Conservation (phyloP, 1,140 invertebrate species). For the Drosophila pruinosa region DNA sequence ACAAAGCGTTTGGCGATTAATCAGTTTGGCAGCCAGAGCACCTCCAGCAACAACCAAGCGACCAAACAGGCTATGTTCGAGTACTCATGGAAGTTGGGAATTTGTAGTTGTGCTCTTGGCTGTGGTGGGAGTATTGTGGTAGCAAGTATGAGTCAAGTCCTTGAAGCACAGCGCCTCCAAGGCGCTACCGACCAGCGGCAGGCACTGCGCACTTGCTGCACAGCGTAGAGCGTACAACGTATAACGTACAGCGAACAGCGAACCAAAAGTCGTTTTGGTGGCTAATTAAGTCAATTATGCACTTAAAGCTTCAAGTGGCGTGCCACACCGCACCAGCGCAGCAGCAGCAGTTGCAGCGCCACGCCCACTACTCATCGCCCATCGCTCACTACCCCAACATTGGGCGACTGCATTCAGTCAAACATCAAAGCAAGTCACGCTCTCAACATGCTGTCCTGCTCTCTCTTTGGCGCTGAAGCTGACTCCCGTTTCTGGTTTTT, state of each 20-base stretch:
- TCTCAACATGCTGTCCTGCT: conserved; percentile 28
- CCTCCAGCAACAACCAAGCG: not conserved
- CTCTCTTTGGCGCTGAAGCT: too few species aligned
- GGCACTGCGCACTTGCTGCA: conserved; percentile 26
- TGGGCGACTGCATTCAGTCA: conserved; percentile 65
- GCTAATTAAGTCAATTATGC: conserved; percentile 81
- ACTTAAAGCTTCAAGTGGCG: conserved; percentile 75
- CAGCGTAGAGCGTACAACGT: not conserved
- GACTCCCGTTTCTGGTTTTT: conserved; percentile 40
- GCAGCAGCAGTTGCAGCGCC: conserved; percentile 7
- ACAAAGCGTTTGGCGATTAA: conserved; percentile 79
- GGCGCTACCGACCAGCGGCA: conserved; percentile 50
- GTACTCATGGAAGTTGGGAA: conserved; percentile 7
- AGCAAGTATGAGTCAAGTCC: conserved; percentile 39
- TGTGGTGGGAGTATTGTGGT: not conserved
- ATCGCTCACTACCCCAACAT: conserved; percentile 7
- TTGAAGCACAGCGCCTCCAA: conserved; percentile 58
- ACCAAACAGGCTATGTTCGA: not conserved
- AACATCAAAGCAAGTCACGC: conserved; percentile 78
- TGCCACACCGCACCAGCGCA: conserved; percentile 46
- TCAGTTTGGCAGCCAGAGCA: conserved; percentile 67
- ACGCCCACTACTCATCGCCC: not conserved
- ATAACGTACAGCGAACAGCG: conserved; percentile 1
- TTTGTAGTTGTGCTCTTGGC: not conserved
- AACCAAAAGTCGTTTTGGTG: conserved; percentile 70